These are phyloP conservation scores for Strigamia crassipes DNA, from an alignment of 2,888 invertebrate species.

Conservation along the genomic window DNA sequence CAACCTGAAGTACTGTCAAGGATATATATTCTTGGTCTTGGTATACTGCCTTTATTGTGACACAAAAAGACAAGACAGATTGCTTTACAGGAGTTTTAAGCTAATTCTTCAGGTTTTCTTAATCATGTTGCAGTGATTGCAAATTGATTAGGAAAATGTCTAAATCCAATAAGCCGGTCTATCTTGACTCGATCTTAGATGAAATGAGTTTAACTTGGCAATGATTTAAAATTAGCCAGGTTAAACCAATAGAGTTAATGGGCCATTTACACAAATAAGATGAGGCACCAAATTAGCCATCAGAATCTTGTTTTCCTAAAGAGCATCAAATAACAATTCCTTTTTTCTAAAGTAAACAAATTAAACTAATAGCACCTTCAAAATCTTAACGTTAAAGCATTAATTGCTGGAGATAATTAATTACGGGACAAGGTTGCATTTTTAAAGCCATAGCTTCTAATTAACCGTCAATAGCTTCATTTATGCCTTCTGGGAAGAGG, in stretches of 20 bases:
- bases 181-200: neutral
- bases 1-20: too few species aligned
- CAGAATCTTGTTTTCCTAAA: neutral
- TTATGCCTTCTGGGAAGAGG: too few species aligned
- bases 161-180: neutral
- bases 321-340: neutral
- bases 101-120: neutral
- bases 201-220: neutral
- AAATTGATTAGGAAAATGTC: neutral
- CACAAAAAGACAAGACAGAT: neutral
- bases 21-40: too few species aligned
- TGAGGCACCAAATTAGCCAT: neutral
- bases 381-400: too few species aligned
- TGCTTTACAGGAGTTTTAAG: neutral
- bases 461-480: too few species aligned
- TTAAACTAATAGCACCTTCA: neutral
- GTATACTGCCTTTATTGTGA: too few species aligned
- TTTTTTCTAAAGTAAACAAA: neutral
- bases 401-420: too few species aligned
- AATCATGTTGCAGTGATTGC: neutral
- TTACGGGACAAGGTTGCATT: too few species aligned
- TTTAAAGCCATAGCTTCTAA: too few species aligned
- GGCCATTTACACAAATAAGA: neutral
- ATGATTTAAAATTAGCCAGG: neutral
- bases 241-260: neutral